Evolutionary conservation across 1,140 invertebrate genomes (phyloP).

Genomic region (Drosophila kanapiae): DNA sequence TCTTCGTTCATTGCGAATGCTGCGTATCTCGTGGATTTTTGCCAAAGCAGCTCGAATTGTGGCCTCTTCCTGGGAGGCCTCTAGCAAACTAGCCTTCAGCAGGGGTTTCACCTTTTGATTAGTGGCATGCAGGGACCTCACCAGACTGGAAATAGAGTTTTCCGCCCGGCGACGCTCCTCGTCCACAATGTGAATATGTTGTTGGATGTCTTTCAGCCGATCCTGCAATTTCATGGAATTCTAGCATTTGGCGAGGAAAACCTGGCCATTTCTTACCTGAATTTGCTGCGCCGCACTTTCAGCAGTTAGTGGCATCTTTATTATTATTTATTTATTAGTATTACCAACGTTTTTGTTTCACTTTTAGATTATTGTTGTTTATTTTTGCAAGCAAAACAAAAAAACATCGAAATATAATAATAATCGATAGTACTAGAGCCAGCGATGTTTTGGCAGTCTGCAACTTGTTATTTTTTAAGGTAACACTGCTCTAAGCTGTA

Average conservation of each 20-base stretch:
- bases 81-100: conserved; percentile 92
- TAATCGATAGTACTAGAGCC: background rate
- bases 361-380: conserved; percentile 2
- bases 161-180: conserved; percentile 91
- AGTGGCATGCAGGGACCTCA: conserved; percentile 90
- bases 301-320: conserved; percentile 90
- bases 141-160: conserved; percentile 91
- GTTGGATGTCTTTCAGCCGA: conserved; percentile 91
- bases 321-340: background rate
- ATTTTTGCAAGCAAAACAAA: conserved; percentile 7
- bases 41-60: conserved; percentile 92
- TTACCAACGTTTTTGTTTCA: background rate
- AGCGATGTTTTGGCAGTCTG: too few relatives aligned
- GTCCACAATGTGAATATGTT: conserved; percentile 92
- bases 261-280: conserved; percentile 41
- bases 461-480: background rate
- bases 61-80: conserved; percentile 94
- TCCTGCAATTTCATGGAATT: conserved; percentile 86
- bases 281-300: conserved; percentile 90
- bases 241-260: background rate
- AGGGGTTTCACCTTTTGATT: conserved; percentile 92
- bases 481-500: background rate
- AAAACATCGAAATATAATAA: background rate
- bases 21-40: conserved; percentile 96
- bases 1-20: conserved; percentile 94